phyloP scores from a whole-genome alignment of 1,140 invertebrate genomes.

The Ceratina japonica region DNA sequence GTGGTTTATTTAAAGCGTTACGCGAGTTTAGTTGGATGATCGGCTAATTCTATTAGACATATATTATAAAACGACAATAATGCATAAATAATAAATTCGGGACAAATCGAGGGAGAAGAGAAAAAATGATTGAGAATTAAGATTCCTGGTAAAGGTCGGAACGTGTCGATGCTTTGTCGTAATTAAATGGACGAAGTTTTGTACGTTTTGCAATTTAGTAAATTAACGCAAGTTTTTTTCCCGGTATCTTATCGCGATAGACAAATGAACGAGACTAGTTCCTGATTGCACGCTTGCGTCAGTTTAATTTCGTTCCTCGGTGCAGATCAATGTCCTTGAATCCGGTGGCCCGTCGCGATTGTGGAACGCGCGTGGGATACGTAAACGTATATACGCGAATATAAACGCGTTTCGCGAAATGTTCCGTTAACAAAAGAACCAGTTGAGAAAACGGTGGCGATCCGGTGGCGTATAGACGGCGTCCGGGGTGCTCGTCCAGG shows the following conservation, averaged over 20 bases:
- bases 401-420: background rate
- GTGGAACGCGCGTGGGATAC: background rate
- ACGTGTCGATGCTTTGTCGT: too few relatives aligned
- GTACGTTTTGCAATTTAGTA: too few relatives aligned
- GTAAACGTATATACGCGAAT: too few relatives aligned
- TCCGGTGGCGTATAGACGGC: background rate
- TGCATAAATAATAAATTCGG: background rate
- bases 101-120: background rate
- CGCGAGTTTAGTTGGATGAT: background rate
- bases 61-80: background rate
- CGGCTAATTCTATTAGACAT: conserved; percentile 10
- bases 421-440: conserved; percentile 14
- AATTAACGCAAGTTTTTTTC: too few relatives aligned
- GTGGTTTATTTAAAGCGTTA: conserved; percentile 32
- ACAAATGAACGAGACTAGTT: too few relatives aligned
- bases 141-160: too few relatives aligned
- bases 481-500: background rate
- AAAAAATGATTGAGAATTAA: too few relatives aligned
- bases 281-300: too few relatives aligned
- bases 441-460: background rate
- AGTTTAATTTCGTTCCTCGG: background rate
- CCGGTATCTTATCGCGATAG: too few relatives aligned
- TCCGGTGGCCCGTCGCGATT: background rate
- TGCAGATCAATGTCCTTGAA: background rate
- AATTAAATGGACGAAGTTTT: too few relatives aligned